Conservation (phyloP, 2,888 invertebrate species). For the Amiota minor region DNA sequence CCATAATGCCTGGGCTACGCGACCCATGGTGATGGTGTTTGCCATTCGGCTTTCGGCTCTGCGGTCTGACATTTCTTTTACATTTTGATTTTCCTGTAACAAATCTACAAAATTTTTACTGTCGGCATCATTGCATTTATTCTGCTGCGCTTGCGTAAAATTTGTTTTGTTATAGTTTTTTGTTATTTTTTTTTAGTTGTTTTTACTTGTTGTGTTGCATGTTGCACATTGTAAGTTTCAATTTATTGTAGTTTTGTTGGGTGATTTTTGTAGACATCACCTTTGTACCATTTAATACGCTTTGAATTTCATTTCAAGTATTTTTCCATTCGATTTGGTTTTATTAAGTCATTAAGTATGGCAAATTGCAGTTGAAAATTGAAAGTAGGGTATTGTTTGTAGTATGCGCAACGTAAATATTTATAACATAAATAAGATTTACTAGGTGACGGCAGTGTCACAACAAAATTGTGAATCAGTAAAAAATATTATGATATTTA, state of each 20-base stretch:
- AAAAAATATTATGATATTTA: slow-evolving; percentile 1
- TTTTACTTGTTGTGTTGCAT: slow-evolving; percentile 46
- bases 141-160: slow-evolving; percentile 55
- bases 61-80: neutral
- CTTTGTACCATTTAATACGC: neutral
- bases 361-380: slow-evolving; percentile 39
- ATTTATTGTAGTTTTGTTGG: slow-evolving; percentile 48
- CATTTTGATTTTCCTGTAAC: slow-evolving; percentile 29
- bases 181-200: neutral
- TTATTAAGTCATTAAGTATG: slow-evolving; percentile 51
- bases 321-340: slow-evolving; percentile 27
- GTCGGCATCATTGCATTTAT: slow-evolving; percentile 62
- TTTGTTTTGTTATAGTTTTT: slow-evolving; percentile 43
- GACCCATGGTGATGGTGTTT: neutral
- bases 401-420: neutral
- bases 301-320: neutral
- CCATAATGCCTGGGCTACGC: no score
- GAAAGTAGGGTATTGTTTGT: slow-evolving; percentile 38
- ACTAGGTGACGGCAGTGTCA: neutral
- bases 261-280: neutral
- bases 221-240: slow-evolving; percentile 56
- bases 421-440: slow-evolving; percentile 4
- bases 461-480: neutral
- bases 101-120: slow-evolving; percentile 61
- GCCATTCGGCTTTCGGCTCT: no score